phyloP scores from a whole-genome alignment of 35 echinoderm and acorn worm genomes.

The Apostichopus parvimensis region DNA sequence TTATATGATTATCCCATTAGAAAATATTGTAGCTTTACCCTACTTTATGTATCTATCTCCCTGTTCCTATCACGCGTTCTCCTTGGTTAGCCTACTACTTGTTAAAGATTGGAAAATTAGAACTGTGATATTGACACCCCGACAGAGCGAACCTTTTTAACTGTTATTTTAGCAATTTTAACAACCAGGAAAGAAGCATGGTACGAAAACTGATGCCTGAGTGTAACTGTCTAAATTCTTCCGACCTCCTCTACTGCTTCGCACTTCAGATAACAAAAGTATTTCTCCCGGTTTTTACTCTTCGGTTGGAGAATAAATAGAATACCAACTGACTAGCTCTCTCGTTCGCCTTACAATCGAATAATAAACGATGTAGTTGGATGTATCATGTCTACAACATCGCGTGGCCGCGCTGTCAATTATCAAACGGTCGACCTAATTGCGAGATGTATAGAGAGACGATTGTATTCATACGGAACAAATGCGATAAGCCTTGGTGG shows the following conservation, averaged over 20 bases:
- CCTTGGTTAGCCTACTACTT: too few species aligned
- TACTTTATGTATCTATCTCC: too few species aligned
- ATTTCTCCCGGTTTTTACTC: background rate
- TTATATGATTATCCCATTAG: too few species aligned
- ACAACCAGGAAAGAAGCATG: too few species aligned
- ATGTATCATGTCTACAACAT: background rate
- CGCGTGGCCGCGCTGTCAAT: conserved; percentile 33
- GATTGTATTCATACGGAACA: conserved; percentile 8
- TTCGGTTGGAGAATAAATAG: background rate
- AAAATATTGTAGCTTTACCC: too few species aligned
- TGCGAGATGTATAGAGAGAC: background rate
- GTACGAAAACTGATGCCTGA: too few species aligned
- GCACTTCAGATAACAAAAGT: background rate
- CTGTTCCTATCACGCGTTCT: too few species aligned
- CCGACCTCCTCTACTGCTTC: background rate
- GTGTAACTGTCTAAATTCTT: too few species aligned
- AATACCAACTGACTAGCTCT: background rate
- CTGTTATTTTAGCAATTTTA: too few species aligned
- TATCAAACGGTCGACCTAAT: conserved; percentile 43
- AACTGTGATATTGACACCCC: too few species aligned
- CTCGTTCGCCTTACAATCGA: background rate
- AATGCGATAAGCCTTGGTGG: conserved; percentile 14
- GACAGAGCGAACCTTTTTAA: too few species aligned
- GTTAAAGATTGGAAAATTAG: too few species aligned
- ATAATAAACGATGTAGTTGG: conserved; percentile 3